Evolutionary conservation across 53 echinoderm and acorn worm genomes (phyloP).

Genomic region (Mesocentrotus franciscanus): DNA sequence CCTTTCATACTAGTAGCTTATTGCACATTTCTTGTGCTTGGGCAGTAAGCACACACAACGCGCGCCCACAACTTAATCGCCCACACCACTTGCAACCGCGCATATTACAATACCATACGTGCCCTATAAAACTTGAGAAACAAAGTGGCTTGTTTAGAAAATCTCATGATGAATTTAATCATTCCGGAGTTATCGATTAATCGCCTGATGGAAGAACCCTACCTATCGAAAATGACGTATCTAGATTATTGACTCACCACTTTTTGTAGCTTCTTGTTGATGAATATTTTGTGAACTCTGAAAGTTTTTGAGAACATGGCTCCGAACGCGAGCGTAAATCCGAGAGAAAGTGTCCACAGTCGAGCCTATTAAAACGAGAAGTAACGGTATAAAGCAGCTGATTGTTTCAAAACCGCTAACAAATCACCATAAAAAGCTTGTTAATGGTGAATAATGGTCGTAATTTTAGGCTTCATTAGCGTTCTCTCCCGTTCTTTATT

Average conservation of each 20-base stretch:
- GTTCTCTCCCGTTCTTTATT: no score
- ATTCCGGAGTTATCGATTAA: neutral
- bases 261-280: slow-evolving; percentile 98
- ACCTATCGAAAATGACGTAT: neutral
- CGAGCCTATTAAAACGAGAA: slow-evolving; percentile 70
- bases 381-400: neutral
- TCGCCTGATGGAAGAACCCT: neutral
- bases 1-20: no score
- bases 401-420: neutral
- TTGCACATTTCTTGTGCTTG: no score
- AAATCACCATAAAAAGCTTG: no score
- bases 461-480: no score
- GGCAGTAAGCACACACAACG: no score
- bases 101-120: neutral
- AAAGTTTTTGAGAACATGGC: slow-evolving; percentile 99
- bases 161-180: neutral
- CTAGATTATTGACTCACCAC: slow-evolving; percentile 71
- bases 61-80: neutral
- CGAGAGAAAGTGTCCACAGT: slow-evolving; percentile 89
- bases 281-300: slow-evolving; percentile 98
- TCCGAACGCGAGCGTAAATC: slow-evolving; percentile 95
- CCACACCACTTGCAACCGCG: neutral
- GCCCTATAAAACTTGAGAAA: neutral
- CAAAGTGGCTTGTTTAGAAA: neutral
- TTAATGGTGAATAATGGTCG: no score